Conservation (phyloP, 1,140 invertebrate species). For the Dreissena polymorpha region DNA sequence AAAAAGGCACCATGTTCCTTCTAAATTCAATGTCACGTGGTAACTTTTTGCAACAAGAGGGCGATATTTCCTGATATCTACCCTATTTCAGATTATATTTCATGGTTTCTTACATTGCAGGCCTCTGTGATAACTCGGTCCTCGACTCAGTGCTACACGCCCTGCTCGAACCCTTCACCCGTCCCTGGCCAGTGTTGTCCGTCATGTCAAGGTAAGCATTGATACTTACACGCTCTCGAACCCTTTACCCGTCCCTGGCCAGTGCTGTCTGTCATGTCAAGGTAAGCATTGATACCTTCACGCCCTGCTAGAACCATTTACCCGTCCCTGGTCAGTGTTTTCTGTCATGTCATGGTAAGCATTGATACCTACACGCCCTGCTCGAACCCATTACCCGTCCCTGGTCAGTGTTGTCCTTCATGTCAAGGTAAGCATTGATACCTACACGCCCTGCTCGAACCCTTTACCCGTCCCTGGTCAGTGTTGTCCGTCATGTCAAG, state of each 20-base stretch:
- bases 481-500: too few species aligned
- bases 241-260: constrained; percentile 54
- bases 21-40: too few species aligned
- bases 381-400: constrained; percentile 58
- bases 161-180: constrained; percentile 81
- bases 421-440: constrained; percentile 82
- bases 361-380: constrained; percentile 90
- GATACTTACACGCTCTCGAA: too few species aligned
- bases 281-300: too few species aligned
- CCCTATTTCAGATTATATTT: not conserved
- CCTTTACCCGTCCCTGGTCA: too few species aligned
- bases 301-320: constrained; percentile 82
- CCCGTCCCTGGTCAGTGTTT: constrained; percentile 57
- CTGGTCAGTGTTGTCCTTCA: constrained; percentile 58
- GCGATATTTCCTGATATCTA: too few species aligned
- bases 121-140: constrained; percentile 91
- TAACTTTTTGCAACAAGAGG: too few species aligned
- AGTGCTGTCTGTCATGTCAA: constrained; percentile 58
- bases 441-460: too few species aligned
- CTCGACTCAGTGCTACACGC: constrained; percentile 87
- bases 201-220: constrained; percentile 80
- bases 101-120: constrained; percentile 29
- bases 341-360: constrained; percentile 70
- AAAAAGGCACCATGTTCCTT: too few species aligned
- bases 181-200: constrained; percentile 61